These are phyloP conservation scores for Ariolimax columbianus DNA, from an alignment of 2,888 invertebrate genomes.

Conservation along the genomic window DNA sequence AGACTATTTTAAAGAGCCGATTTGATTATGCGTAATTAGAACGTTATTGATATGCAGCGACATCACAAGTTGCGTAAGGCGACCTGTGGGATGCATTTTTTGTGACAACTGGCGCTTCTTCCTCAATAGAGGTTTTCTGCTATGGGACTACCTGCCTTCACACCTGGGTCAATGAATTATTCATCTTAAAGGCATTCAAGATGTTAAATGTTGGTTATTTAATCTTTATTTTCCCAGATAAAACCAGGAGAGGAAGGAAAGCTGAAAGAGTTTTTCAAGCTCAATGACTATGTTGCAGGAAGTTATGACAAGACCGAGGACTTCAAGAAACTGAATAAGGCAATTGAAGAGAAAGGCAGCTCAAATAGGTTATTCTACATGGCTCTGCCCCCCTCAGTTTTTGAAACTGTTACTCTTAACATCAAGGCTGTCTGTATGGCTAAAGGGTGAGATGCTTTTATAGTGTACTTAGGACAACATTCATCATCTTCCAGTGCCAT, in stretches of 20 bases:
- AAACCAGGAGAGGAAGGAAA: constrained; percentile 86
- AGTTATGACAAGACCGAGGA: constrained; percentile 89
- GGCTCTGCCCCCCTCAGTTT: constrained; percentile 98
- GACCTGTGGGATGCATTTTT: no score
- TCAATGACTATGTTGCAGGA: constrained; percentile 91
- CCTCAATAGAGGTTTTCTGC: no score
- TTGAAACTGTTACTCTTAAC: constrained; percentile 91
- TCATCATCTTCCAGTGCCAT: no score
- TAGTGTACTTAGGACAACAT: no score
- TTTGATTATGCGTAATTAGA: no score
- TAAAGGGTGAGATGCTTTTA: constrained; percentile 83
- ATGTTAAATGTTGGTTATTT: not conserved
- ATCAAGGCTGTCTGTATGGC: constrained; percentile 91
- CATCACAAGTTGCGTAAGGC: no score
- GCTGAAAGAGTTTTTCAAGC: constrained; percentile 90
- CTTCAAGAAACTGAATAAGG: constrained; percentile 88
- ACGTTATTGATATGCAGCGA: no score
- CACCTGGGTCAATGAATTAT: no score
- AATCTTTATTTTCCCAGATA: constrained; percentile 78
- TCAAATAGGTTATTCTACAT: constrained; percentile 97
- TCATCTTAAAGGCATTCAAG: no score
- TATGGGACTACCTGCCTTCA: no score
- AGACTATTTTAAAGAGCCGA: no score
- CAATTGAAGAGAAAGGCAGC: constrained; percentile 80
- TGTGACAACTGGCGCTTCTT: no score